Base-by-base conservation (phyloP, 2,888 invertebrate genomes). In the Marronus borbonicus region DNA sequence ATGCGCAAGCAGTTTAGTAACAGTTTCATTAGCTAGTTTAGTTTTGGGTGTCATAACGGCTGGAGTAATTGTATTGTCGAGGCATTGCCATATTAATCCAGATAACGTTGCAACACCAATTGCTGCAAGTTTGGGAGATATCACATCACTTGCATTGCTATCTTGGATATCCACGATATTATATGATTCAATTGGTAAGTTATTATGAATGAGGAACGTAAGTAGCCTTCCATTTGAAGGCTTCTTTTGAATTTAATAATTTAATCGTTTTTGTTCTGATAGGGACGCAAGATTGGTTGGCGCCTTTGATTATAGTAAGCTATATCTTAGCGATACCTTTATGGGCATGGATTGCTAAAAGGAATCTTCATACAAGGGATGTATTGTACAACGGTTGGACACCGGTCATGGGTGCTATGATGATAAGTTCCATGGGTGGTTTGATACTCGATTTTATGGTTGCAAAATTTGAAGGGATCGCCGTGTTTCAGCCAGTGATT, bases 21-120 rank as follows among this genome's bases (percentile, higher is more conserved):
- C 95, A 17, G 95, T 95, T 3, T 93, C 94, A 3, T 87, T 94
- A 80, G 95, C 95, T 70, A 94, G 94, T 84, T 92, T 95, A 83
- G 91, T 94, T 50, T 89, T 95, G 81, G 94, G 93, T 77, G 84
- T 93, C 66, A 91, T 95, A 78, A 95, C 95, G 88, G 92, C 94
- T 20, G 91, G 91, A 64, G 94, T 95, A 36, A 93, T 95, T 79
- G 89, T 95, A 31, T 87, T 93, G 79, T 94, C 94, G 1, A 91
- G 93, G 72, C 91, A 92, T 86, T 91, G 92, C 82, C 91, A 93
- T 84, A 92, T 95, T 81, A 94, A 95, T 87, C 95, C 95, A 12
- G 95, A 95, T 87, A 95, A 95, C 87, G 93, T 95, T 17, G 94
- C 94, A 10, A 94, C 95, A 1, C 95, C 95, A 7, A 93, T 95